These are phyloP conservation scores for Micropoecilia bifurca DNA, from an alignment of 2,797 vertebrate genomes.

Conservation along the genomic window DNA sequence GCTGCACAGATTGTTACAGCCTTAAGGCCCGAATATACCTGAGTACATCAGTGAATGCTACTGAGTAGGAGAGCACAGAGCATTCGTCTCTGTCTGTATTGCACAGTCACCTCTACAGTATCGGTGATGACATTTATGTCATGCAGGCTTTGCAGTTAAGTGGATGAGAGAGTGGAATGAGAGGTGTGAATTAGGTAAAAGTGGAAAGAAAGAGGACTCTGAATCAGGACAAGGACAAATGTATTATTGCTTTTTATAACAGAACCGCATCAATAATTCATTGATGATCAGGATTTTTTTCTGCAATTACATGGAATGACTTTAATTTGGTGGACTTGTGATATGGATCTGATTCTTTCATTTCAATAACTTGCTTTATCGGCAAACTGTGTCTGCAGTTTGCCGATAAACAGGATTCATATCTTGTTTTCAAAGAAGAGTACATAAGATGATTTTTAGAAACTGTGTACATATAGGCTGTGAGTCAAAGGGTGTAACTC, in stretches of 20 bases:
- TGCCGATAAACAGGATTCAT: too few relatives aligned
- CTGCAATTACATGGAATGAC: not conserved
- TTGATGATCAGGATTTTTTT: not conserved
- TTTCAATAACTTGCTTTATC: not conserved
- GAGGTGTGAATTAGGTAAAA: not conserved
- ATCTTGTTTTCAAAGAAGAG: not conserved
- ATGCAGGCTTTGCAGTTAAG: not conserved
- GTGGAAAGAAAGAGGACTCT: not conserved
- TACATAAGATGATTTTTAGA: not conserved
- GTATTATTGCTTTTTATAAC: not conserved
- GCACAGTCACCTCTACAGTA: too few relatives aligned
- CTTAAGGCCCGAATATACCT: not conserved
- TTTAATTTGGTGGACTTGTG: not conserved
- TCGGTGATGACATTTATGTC: not conserved
- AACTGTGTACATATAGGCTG: too few relatives aligned
- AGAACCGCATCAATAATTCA: not conserved
- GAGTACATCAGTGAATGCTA: not conserved
- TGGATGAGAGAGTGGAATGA: not conserved
- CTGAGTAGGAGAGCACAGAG: not conserved
- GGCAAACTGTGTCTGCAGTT: not conserved
- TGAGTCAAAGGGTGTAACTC: not conserved
- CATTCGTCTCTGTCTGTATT: not conserved
- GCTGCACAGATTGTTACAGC: not conserved
- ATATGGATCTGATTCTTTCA: not conserved
- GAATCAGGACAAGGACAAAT: not conserved